A percentile compares a stretch with the other conserved stretches of the same genome.
These are phyloP conservation scores for Cyprinodon diabolis DNA, from an alignment of 2,797 vertebrate species.

Conservation along the genomic window DNA sequence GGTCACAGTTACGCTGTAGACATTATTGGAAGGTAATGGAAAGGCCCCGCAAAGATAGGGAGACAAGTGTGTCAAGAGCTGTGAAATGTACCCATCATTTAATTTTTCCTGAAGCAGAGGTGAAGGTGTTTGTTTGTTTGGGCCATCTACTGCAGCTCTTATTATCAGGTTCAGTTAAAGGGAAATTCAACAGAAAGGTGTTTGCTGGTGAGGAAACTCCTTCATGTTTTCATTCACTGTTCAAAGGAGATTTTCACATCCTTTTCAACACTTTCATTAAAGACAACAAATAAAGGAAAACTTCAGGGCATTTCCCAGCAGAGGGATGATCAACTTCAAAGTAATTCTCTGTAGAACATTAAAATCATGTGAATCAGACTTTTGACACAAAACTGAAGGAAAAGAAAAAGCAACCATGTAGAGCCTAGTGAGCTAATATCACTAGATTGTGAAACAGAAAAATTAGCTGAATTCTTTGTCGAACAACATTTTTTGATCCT, in stretches of 20 bases:
- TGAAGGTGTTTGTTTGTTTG: background rate
- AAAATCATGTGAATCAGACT: too few relatives aligned
- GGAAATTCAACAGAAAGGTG: background rate
- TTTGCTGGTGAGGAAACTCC: background rate
- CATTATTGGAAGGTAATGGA: too few relatives aligned
- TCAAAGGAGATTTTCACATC: background rate
- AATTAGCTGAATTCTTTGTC: background rate
- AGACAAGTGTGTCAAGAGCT: background rate
- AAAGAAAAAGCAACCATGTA: background rate
- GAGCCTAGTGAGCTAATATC: background rate
- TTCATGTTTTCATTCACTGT: background rate
- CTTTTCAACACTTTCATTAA: background rate
- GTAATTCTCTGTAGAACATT: too few relatives aligned
- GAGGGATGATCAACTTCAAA: too few relatives aligned
- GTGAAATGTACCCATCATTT: background rate
- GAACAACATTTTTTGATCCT: constrained; percentile 2
- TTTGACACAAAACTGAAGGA: background rate
- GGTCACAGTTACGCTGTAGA: too few relatives aligned
- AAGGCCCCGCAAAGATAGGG: too few relatives aligned
- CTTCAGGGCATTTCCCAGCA: background rate
- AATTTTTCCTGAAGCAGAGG: background rate
- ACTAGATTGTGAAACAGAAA: background rate
- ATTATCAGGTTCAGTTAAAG: background rate
- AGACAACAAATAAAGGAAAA: background rate
- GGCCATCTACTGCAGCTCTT: background rate